Percentiles rank a stretch among this genome's conserved stretches.
These are phyloP conservation scores for Eurois occulta DNA, from an alignment of 2,888 invertebrate genomes.

Conservation along the genomic window DNA sequence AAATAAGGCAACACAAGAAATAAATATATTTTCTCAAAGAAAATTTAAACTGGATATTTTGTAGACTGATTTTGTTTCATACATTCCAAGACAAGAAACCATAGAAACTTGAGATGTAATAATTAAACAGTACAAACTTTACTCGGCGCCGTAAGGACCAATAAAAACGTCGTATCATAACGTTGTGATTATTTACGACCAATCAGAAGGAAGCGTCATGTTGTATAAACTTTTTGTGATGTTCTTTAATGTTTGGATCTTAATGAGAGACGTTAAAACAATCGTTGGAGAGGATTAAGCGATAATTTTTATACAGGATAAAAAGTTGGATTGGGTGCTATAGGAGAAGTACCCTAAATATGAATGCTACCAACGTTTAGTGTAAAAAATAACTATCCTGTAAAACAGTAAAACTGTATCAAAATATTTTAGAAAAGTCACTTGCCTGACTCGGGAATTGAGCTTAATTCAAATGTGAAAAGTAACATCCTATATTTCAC, in stretches of 20 bases:
- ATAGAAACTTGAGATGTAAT: conserved; percentile 39
- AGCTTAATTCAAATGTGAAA: neutral
- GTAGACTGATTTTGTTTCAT: conserved; percentile 3
- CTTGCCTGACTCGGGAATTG: neutral
- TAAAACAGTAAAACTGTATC: neutral
- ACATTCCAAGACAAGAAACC: neutral
- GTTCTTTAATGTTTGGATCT: conserved; percentile 30
- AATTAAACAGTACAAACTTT: conserved; percentile 56
- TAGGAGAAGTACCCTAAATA: neutral
- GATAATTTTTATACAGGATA: neutral
- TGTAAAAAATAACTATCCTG: neutral
- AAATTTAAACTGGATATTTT: conserved; percentile 5
- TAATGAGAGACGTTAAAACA: conserved; percentile 55
- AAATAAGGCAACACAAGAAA: conserved; percentile 26
- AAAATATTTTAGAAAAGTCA: neutral
- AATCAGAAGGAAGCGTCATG: conserved; percentile 51
- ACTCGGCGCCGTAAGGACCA: conserved; percentile 53
- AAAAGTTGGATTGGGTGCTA: rapidly evolving
- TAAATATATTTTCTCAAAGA: conserved; percentile 10
- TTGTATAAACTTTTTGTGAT: conserved; percentile 50
- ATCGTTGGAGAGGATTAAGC: neutral
- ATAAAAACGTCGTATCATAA: conserved; percentile 64
- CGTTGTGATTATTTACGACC: conserved; percentile 64
- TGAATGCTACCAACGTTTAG: neutral
- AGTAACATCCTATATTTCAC: neutral